Evolutionary conservation across 2,797 vertebrate species (phyloP), one percentile per base, ranked within the genome.

Genomic region (Gallirallus australis): DNA sequence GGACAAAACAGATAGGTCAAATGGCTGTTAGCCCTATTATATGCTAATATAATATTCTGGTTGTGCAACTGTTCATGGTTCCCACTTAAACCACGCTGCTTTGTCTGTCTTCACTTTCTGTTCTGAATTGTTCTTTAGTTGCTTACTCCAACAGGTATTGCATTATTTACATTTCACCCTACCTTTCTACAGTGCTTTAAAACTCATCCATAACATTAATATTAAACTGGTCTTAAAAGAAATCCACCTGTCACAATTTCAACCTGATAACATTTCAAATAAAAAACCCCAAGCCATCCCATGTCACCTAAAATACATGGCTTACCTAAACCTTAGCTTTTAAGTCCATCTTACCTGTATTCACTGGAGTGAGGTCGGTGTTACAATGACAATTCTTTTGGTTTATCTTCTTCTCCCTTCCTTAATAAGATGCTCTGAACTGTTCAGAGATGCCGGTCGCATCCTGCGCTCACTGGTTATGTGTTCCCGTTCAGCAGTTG

Each of bases 1-100:
- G 31, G 64, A 69, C 47, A 83, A 86, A 94, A 75, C 27, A 82
- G 94, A 91, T 68, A 66, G 30, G 50, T 85, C 70, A 84, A 68
- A 94, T 93, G 71, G 56, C 63, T 80, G 27, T 73, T 89, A 42
- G 42, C 59, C 50, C 63, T 87, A 11, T 45, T 77, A 50, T 42
- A 48, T 77, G 72, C 31, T 86, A 86, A 84, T 45, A 31, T 25
- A 37, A 42, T 72, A 53, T 65, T 48, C 21, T 24, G 30, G 6
- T 31, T 59, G 5, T 71, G 19, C 39, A 73, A 50, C 31, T 66
- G 4, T 24, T 69, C 15, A 35, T 10, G 42, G 42, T 45, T 24
- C 27, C 4, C 3, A 17, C 35, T 54, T 83, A 56, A 56, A 77
- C 31, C 15, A 5, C 40, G 11, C 42, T 86, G 25, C 45, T 71